Evolutionary conservation across 2,888 invertebrate species (phyloP).

Genomic region (Diarsia brunnea): DNA sequence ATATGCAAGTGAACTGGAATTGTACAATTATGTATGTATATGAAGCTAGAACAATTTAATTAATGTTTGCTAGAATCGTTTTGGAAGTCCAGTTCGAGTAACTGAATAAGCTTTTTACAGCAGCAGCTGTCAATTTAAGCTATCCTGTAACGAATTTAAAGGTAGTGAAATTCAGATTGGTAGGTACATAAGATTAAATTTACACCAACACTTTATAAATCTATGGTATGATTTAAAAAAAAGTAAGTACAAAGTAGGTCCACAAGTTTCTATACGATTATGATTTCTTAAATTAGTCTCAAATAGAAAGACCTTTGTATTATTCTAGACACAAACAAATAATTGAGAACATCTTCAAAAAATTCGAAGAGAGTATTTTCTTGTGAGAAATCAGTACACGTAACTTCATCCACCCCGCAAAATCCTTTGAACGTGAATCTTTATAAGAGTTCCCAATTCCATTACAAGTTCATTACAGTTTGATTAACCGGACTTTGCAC

Average conservation of each 20-base stretch:
- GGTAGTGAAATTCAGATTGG: neutral
- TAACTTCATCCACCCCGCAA: neutral
- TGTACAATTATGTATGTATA: neutral
- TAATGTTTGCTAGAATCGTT: neutral
- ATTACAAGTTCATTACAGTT: neutral
- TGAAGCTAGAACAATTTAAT: neutral
- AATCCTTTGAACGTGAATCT: neutral
- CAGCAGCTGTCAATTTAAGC: neutral
- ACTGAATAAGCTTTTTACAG: neutral
- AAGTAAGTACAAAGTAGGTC: neutral
- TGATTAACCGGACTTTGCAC: neutral
- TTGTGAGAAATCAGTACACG: neutral
- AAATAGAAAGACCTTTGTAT: neutral
- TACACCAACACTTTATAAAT: no score
- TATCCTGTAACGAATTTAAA: neutral
- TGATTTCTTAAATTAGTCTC: neutral
- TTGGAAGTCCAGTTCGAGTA: neutral
- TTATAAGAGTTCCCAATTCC: neutral
- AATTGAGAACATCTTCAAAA: neutral
- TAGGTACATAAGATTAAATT: neutral
- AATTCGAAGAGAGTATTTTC: neutral
- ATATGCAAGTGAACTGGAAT: slow-evolving; percentile 45
- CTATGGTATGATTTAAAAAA: no score
- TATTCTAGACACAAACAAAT: slow-evolving; percentile 5
- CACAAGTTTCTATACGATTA: neutral